These are phyloP conservation scores for Octomys mimax DNA, from an alignment of 2,797 vertebrate genomes.

Conservation along the genomic window DNA sequence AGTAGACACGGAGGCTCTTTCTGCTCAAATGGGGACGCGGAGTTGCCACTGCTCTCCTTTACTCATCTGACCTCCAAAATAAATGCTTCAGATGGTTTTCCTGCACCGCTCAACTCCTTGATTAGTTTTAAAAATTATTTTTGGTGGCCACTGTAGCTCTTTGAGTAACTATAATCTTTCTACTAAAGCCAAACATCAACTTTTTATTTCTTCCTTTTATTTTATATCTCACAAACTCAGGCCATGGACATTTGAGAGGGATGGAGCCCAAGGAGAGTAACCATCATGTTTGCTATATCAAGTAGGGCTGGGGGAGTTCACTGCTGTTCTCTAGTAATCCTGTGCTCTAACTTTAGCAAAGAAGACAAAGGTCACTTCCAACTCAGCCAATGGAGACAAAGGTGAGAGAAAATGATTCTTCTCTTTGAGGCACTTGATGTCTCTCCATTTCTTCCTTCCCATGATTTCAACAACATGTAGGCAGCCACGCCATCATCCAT, in stretches of 20 bases:
- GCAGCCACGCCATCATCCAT: neutral
- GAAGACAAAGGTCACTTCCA: conserved; percentile 10
- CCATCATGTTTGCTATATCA: neutral
- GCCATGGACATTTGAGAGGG: neutral
- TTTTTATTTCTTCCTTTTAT: conserved; percentile 28
- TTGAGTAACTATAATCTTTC: neutral
- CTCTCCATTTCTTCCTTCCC: neutral
- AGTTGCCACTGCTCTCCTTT: neutral
- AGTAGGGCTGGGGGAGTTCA: neutral
- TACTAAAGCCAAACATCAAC: conserved; percentile 21
- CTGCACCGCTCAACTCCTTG: neutral
- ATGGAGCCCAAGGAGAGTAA: neutral
- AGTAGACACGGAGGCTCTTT: conserved; percentile 56
- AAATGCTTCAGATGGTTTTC: neutral
- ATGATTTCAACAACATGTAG: neutral
- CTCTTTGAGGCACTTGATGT: neutral
- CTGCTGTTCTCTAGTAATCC: neutral
- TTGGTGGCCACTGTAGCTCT: neutral
- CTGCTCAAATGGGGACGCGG: neutral
- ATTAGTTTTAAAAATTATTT: conserved; percentile 46
- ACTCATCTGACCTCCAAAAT: neutral
- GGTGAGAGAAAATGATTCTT: neutral
- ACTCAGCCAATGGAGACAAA: neutral
- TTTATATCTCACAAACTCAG: conserved; percentile 22
- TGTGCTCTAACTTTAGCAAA: neutral